These are phyloP conservation scores for Melozone crissalis DNA, from an alignment of 2,113 vertebrate genomes.

Conservation along the genomic window DNA sequence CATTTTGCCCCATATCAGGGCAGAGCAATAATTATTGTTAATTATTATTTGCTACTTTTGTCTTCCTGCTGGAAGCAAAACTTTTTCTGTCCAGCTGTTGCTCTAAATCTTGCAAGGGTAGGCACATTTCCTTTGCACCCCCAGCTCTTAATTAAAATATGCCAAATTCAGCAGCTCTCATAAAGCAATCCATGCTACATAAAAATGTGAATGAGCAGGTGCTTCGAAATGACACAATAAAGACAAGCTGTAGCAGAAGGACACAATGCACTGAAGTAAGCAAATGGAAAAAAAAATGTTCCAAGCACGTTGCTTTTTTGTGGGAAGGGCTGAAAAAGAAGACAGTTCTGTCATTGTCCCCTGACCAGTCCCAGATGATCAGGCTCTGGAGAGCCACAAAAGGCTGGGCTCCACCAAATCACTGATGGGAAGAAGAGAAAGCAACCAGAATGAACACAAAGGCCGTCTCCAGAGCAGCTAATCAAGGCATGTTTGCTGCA, in stretches of 20 bases:
- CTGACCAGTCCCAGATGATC: conserved; percentile 76
- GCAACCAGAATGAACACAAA: conserved; percentile 55
- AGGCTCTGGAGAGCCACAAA: conserved; percentile 47
- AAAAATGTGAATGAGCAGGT: conserved; percentile 22
- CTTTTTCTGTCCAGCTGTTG: background rate
- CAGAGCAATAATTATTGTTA: background rate
- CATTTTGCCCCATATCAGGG: background rate
- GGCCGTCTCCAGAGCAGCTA: conserved; percentile 38
- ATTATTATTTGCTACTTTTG: background rate
- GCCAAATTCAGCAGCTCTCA: background rate
- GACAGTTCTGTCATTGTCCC: conserved; percentile 83
- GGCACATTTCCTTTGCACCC: background rate
- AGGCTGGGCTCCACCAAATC: conserved; percentile 58
- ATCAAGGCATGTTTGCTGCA: conserved; percentile 24
- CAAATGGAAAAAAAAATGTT: background rate
- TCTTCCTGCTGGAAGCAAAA: background rate
- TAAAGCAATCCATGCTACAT: background rate
- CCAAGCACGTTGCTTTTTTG: conserved; percentile 56
- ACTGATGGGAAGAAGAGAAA: conserved; percentile 65
- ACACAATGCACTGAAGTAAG: conserved; percentile 47
- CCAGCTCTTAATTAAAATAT: background rate
- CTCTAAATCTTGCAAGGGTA: background rate
- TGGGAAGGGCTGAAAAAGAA: conserved; percentile 72
- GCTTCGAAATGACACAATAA: background rate
- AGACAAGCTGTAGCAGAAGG: conserved; percentile 22